Conservation (phyloP, 1,140 invertebrate species). For the Sminthurides bifidus region DNA sequence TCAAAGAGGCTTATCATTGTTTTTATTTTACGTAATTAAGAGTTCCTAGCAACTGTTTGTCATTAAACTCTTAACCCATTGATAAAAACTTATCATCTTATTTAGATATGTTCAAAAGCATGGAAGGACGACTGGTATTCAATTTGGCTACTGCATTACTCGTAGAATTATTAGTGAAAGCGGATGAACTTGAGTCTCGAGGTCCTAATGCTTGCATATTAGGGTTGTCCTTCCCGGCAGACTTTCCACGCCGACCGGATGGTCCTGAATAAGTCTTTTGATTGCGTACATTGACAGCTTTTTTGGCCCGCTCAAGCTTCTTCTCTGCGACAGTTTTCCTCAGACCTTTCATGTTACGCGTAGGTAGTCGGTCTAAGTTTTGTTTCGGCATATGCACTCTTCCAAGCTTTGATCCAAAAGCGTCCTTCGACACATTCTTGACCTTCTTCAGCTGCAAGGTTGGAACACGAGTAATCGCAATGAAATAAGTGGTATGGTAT, state of each 20-base stretch:
- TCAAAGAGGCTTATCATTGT: too few species aligned
- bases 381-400: slow-evolving; percentile 86
- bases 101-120: background rate
- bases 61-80: too few species aligned
- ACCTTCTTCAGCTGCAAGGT: slow-evolving; percentile 55
- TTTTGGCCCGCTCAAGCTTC: slow-evolving; percentile 45
- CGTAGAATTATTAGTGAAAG: background rate
- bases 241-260: background rate
- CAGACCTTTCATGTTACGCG: slow-evolving; percentile 86
- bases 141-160: background rate
- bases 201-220: too few species aligned
- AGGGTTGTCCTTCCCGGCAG: background rate
- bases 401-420: slow-evolving; percentile 77
- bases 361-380: slow-evolving; percentile 72
- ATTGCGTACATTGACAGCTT: slow-evolving; percentile 11
- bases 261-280: background rate
- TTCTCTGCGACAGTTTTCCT: slow-evolving; percentile 51
- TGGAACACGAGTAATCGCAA: too few species aligned
- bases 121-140: background rate
- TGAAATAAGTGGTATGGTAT: too few species aligned
- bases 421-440: slow-evolving; percentile 82
- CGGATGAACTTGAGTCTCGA: too few species aligned
- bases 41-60: too few species aligned
- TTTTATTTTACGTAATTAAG: too few species aligned
- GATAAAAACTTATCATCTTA: too few species aligned